Evolutionary conservation across 2,888 invertebrate genomes (phyloP).

Genomic region (Acanthococcus lagerstroemiae): DNA sequence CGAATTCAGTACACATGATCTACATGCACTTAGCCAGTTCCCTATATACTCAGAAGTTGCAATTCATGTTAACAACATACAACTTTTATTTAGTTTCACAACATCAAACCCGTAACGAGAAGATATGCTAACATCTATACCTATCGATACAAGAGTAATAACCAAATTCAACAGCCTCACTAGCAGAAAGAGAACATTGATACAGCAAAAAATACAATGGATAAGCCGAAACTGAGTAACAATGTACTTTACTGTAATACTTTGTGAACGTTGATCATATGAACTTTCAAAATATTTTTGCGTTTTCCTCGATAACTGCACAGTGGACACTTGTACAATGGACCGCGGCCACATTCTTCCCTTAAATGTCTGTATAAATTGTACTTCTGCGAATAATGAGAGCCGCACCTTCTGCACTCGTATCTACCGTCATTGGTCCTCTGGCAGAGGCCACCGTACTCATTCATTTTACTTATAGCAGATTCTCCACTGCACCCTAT

Average conservation of each 20-base stretch:
- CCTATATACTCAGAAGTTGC: no score
- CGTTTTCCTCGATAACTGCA: conserved; percentile 36
- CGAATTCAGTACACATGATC: no score
- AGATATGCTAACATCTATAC: no score
- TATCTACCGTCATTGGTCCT: background rate
- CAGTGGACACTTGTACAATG: conserved; percentile 36
- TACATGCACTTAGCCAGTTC: no score
- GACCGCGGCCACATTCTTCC: conserved; percentile 36
- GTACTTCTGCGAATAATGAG: conserved; percentile 42
- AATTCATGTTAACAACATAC: no score
- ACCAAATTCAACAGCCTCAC: no score
- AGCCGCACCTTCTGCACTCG: conserved; percentile 21
- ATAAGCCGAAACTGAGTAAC: background rate
- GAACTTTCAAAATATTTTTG: conserved; percentile 36
- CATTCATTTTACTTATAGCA: background rate
- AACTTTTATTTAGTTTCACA: no score
- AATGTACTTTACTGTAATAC: background rate
- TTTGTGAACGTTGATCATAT: conserved; percentile 32
- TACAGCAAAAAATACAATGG: background rate
- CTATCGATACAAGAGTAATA: no score
- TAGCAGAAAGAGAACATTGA: background rate
- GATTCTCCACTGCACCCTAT: background rate
- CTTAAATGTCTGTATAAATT: conserved; percentile 41
- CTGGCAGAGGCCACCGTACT: background rate
- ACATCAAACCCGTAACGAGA: no score